These are phyloP conservation scores for Spinibarbus caldwelli DNA, from an alignment of 2,797 vertebrate species.

Conservation along the genomic window DNA sequence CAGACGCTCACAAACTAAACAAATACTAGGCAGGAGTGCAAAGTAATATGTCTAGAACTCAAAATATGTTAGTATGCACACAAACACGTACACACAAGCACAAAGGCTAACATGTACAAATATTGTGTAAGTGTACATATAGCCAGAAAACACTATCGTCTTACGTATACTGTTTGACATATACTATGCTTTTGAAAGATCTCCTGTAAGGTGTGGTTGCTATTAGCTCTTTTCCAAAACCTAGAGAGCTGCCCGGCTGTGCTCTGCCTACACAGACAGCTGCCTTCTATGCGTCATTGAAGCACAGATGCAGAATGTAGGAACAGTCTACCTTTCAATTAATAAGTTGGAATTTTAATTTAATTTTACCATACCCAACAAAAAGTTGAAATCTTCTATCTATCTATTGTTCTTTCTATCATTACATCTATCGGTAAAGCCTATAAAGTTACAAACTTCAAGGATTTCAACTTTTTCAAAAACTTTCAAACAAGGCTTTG, in stretches of 20 bases:
- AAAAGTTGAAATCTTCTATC: background rate
- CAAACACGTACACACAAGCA: background rate
- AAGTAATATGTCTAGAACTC: background rate
- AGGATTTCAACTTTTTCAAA: background rate
- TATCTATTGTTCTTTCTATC: background rate
- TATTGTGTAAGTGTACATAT: too few species aligned
- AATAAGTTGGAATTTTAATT: background rate
- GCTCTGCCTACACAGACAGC: constrained; percentile 8
- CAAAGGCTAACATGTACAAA: background rate
- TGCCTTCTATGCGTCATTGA: background rate
- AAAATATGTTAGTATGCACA: background rate
- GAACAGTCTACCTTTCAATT: background rate
- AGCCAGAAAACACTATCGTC: background rate
- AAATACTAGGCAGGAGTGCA: constrained; percentile 16
- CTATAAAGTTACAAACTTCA: background rate
- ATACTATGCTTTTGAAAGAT: background rate
- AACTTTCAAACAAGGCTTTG: background rate
- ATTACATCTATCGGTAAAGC: background rate
- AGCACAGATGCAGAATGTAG: background rate
- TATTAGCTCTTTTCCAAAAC: background rate
- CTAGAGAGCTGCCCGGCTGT: background rate
- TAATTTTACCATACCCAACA: background rate
- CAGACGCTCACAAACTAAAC: constrained; percentile 23
- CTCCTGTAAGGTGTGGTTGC: background rate
- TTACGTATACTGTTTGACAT: background rate